A percentile compares a stretch with the other conserved stretches of the same genome.
Conservation (phyloP, 2,113 vertebrate species). For the Cathartes aura region DNA sequence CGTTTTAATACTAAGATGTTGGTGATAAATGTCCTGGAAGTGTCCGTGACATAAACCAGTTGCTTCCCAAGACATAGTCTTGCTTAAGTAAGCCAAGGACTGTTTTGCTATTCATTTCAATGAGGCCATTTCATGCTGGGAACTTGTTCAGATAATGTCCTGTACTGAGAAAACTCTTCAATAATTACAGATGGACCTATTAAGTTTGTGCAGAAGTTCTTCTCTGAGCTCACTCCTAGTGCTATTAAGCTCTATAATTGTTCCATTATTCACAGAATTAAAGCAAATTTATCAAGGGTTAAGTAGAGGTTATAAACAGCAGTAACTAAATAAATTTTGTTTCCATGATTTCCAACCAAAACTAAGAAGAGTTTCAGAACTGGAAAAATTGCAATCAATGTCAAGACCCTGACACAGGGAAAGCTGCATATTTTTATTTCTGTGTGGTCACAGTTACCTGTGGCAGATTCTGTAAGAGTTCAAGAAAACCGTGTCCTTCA, state of each 20-base stretch:
- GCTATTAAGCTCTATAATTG: background rate
- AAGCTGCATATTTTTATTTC: background rate
- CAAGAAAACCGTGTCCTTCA: background rate
- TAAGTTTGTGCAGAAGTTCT: background rate
- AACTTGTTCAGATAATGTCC: background rate
- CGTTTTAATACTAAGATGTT: background rate
- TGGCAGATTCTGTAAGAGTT: background rate
- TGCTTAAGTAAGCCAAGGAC: background rate
- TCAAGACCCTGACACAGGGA: background rate
- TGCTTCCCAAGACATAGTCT: background rate
- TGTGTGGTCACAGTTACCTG: background rate
- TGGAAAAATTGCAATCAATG: background rate
- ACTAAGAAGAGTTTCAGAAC: background rate
- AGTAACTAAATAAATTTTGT: background rate
- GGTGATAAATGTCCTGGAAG: background rate
- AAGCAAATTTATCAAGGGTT: background rate
- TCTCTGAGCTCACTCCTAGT: background rate
- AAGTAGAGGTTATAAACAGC: background rate
- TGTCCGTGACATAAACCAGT: background rate
- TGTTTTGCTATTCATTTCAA: background rate
- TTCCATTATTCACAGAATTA: background rate
- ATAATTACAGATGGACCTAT: background rate
- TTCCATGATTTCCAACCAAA: background rate
- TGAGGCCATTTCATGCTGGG: background rate
- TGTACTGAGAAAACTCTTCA: background rate